Evolutionary conservation across 2,113 vertebrate species (phyloP).

Genomic region (Fregetta grallaria): DNA sequence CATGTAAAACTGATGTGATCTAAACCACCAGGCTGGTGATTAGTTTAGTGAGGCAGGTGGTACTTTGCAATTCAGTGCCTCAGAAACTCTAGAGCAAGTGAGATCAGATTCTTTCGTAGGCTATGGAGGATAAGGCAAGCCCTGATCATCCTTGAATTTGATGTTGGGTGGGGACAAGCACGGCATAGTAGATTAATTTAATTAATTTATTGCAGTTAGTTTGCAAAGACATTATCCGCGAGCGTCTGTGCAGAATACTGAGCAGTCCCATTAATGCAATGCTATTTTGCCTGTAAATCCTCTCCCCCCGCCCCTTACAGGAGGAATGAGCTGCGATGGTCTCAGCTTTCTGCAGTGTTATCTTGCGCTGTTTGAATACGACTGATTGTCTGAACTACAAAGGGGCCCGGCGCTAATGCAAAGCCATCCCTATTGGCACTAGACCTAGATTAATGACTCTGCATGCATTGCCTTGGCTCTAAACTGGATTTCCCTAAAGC

Average conservation of each 20-base stretch:
- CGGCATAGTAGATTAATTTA: constrained; percentile 66
- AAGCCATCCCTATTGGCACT: constrained; percentile 63
- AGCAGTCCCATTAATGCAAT: constrained; percentile 70
- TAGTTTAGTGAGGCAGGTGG: constrained; percentile 76
- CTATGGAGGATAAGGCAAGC: constrained; percentile 47
- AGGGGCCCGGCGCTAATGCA: constrained; percentile 59
- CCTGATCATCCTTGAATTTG: constrained; percentile 54
- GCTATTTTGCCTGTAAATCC: constrained; percentile 70
- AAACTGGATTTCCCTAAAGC: constrained; percentile 58
- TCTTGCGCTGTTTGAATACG: constrained; percentile 54
- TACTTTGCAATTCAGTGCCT: constrained; percentile 70
- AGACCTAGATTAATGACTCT: constrained; percentile 64
- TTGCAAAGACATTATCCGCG: constrained; percentile 56
- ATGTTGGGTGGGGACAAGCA: constrained; percentile 55
- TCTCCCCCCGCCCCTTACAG: constrained; percentile 47
- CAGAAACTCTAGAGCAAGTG: constrained; percentile 61
- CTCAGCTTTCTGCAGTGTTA: constrained; percentile 55
- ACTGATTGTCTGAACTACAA: constrained; percentile 64
- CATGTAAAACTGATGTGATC: constrained; percentile 77
- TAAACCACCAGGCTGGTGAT: constrained; percentile 74
- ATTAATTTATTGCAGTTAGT: constrained; percentile 71
- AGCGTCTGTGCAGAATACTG: constrained; percentile 67
- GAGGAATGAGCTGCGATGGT: constrained; percentile 40
- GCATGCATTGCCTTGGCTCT: constrained; percentile 51
- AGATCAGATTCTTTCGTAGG: constrained; percentile 45